Conservation (phyloP, 2,113 vertebrate genomes). For the Poeciliopsis prolifica region DNA sequence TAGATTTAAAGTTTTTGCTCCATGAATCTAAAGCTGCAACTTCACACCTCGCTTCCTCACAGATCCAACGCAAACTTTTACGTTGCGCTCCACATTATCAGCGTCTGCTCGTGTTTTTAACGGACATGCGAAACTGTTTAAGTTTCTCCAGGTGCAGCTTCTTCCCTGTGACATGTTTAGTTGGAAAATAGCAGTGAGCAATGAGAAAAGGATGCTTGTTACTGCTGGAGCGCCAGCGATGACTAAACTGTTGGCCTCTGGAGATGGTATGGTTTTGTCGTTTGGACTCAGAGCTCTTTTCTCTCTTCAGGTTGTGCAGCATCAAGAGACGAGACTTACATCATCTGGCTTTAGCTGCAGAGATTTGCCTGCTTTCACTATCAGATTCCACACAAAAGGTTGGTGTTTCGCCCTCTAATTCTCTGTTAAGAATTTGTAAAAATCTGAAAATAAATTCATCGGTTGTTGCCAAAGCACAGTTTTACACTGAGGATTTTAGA, state of each 20-base stretch:
- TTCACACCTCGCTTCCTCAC: not conserved
- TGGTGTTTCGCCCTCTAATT: conserved; percentile 21
- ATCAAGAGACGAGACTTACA: not conserved
- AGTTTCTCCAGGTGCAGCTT: conserved; percentile 51
- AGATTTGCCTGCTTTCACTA: not conserved
- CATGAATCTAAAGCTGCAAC: not conserved
- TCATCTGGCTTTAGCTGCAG: conserved; percentile 22
- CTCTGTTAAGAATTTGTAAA: no score
- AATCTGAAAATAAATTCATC: no score
- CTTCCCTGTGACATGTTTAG: conserved; percentile 34
- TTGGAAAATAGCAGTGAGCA: conserved; percentile 58
- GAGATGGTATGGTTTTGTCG: conserved; percentile 56
- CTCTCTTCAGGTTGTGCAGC: conserved; percentile 39
- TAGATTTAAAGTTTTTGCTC: not conserved
- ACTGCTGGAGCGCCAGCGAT: conserved; percentile 32
- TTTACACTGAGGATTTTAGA: no score
- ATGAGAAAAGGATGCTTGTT: conserved; percentile 34
- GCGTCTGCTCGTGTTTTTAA: conserved; percentile 16
- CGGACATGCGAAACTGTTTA: conserved; percentile 60
- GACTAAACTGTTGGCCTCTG: conserved; percentile 41
- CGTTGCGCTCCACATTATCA: conserved; percentile 34
- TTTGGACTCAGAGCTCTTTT: conserved; percentile 41
- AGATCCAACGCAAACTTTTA: not conserved
- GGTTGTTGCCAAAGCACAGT: no score
- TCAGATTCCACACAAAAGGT: conserved; percentile 45